Evolutionary conservation across 2,113 vertebrate genomes (phyloP).

Genomic region (Hyaena hyaena): DNA sequence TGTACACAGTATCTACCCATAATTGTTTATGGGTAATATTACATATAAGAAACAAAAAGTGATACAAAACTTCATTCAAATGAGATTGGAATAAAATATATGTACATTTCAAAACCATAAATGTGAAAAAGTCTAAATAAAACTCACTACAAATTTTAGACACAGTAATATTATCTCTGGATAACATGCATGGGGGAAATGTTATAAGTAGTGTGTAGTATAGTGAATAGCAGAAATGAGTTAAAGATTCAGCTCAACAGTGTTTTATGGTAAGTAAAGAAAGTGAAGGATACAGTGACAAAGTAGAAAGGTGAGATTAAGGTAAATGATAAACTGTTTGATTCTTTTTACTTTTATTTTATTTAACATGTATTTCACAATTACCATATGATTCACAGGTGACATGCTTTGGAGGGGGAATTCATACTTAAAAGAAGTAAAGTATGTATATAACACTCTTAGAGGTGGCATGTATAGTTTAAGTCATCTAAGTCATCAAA

Average conservation of each 20-base stretch:
- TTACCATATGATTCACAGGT: background rate
- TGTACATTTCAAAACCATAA: background rate
- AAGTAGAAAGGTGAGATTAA: constrained; percentile 29
- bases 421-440: background rate
- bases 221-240: background rate
- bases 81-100: background rate
- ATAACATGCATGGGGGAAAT: background rate
- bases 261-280: background rate
- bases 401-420: background rate
- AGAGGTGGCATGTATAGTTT: background rate
- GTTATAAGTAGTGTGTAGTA: background rate
- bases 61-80: constrained; percentile 36
- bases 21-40: background rate
- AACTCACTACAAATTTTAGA: constrained; percentile 8
- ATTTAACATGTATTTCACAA: constrained; percentile 1
- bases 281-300: background rate
- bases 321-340: background rate
- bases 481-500: constrained; percentile 35
- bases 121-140: background rate
- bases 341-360: background rate
- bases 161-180: background rate
- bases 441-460: background rate
- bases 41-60: constrained; percentile 60
- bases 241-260: background rate
- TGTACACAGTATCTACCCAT: background rate